Base-by-base conservation (phyloP, 2,888 invertebrate genomes). In the Psylliodes chrysocephalus region DNA sequence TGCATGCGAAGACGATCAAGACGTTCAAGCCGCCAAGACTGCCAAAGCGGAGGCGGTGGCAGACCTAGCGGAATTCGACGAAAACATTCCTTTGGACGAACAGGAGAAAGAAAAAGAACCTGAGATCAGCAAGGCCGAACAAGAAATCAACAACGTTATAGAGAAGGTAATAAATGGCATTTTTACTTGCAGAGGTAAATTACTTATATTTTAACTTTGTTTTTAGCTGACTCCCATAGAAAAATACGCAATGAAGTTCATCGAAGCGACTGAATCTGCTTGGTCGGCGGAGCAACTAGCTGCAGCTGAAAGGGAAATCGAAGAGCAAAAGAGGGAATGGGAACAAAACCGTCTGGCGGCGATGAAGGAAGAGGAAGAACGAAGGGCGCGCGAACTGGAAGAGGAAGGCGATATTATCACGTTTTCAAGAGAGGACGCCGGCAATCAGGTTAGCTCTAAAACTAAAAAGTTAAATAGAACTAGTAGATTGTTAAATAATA, bases 1-100 rank as follows among this genome's bases (percentile, higher is more conserved):
- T 18, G 92, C 94, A 55, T 96, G 93, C 52, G 97, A 98, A 83
- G 98, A 98, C 83, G 97, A 96, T 80, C 92, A 92, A 63, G 98
- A 98, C 84, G 96, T 95, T 15, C 90, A 91, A 73, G 97, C 97
- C 6, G 95, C 96, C 0, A 89, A 88, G 75, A 92, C 91, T 0
- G 96, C 96, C 1, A 92, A 93, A 75, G 95, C 94, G 2, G 97
- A 98, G 84, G 93, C 90, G 35, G 91, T 91, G 67, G 92, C 92
- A 10, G 95, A 95, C 82, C 86, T 96, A 70, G 96, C 94, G 0
- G 97, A 97, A 84, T 97, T 97, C 84, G 97, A 97, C 84, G 97
- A 98, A 84, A 92, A 90, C 75, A 93, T 95, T 83, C 96, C 96
- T 46, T 86, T 95, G 71, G 93, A 93, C 62, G 93, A 92, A 60